phyloP scores from a whole-genome alignment of 2,888 invertebrate genomes.

The Matsumyia berberina region DNA sequence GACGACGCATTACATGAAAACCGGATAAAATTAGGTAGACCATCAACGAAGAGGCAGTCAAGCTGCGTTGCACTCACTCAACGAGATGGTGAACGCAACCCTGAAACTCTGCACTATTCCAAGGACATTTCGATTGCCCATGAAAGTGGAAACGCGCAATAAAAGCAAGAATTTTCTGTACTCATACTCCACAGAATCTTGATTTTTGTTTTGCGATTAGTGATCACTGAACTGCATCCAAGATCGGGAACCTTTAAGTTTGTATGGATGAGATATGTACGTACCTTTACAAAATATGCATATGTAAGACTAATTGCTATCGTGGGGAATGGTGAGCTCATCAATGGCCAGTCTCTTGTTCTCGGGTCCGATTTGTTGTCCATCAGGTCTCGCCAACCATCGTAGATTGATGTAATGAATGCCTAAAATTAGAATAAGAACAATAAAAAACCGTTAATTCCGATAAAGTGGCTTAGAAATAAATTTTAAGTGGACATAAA shows the following conservation, averaged over 20 bases:
- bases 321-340: constrained; percentile 93
- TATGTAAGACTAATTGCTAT: constrained; percentile 90
- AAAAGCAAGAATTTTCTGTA: constrained; percentile 11
- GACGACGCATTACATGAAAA: constrained; percentile 27
- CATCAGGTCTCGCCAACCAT: constrained; percentile 88
- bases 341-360: constrained; percentile 91
- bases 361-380: constrained; percentile 93
- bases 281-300: constrained; percentile 89
- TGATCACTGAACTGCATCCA: constrained; percentile 1
- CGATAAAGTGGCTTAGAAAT: not conserved
- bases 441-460: constrained; percentile 36
- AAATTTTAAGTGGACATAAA: not conserved
- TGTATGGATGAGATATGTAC: constrained; percentile 18
- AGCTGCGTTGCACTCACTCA: not conserved
- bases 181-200: not conserved
- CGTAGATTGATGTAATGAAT: constrained; percentile 82
- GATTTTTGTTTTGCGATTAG: not conserved
- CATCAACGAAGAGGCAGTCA: not conserved
- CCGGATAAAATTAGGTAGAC: constrained; percentile 50
- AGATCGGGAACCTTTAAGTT: too few species aligned
- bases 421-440: constrained; percentile 80
- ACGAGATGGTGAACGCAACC: not conserved
- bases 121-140: constrained; percentile 32
- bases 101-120: constrained; percentile 42
- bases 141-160: constrained; percentile 39